Conservation (phyloP, 2,888 invertebrate genomes). For the Epirrhoe tristata region DNA sequence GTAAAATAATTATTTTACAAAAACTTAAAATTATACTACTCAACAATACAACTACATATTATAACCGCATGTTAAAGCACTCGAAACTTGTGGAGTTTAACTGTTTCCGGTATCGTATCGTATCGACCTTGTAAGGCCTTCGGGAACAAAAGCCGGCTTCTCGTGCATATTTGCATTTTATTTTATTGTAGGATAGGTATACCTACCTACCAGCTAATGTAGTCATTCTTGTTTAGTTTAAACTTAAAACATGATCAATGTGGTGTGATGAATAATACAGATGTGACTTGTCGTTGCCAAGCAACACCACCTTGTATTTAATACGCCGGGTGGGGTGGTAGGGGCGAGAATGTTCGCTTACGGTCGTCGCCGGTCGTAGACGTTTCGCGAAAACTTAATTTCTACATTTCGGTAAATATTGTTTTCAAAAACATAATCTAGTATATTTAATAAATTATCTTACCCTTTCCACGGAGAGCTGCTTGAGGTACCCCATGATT, state of each 20-base stretch:
- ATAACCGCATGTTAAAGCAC: not conserved
- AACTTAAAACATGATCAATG: not conserved
- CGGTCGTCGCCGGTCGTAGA: constrained; percentile 56
- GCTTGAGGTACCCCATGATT: constrained; percentile 81
- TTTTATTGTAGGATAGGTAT: not conserved
- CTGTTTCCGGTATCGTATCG: constrained; percentile 22
- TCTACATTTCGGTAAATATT: not conserved
- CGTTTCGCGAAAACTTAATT: constrained; percentile 51
- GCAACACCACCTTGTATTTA: constrained; percentile 62
- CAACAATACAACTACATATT: too few species aligned
- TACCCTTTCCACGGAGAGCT: constrained; percentile 83
- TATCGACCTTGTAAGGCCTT: constrained; percentile 64
- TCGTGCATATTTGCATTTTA: not conserved
- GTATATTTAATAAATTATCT: constrained; percentile 55
- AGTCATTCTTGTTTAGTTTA: not conserved
- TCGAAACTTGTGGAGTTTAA: constrained; percentile 11
- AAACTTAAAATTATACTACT: too few species aligned
- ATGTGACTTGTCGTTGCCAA: constrained; percentile 55
- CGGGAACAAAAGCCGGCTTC: constrained; percentile 44
- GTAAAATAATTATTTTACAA: too few species aligned
- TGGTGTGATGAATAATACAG: constrained; percentile 17
- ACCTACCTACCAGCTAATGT: not conserved
- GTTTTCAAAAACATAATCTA: not conserved
- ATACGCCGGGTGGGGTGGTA: constrained; percentile 41
- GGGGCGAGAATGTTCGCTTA: constrained; percentile 53